Conservation (phyloP, 2,888 invertebrate species). For the Meiosimyza platycephala region DNA sequence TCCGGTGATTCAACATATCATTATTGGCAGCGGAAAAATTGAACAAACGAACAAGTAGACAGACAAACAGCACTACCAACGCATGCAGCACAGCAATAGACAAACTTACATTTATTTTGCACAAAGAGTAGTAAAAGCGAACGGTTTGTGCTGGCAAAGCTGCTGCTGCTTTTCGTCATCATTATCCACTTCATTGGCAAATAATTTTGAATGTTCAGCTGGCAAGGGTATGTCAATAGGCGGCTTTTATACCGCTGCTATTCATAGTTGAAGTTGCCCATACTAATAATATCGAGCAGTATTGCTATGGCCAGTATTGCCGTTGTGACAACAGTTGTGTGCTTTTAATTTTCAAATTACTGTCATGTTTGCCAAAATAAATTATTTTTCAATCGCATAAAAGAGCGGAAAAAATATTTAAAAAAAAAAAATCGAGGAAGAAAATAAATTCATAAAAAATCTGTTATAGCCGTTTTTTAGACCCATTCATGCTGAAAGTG, state of each 20-base stretch:
- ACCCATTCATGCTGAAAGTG: slow-evolving; percentile 1
- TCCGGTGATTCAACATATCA: slow-evolving; percentile 60
- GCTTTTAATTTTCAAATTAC: slow-evolving; percentile 43
- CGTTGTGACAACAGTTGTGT: slow-evolving; percentile 23
- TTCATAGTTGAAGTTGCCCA: too few relatives aligned
- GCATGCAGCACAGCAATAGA: background rate
- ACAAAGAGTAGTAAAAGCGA: slow-evolving; percentile 22
- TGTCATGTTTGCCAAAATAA: slow-evolving; percentile 43
- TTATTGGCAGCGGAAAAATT: slow-evolving; percentile 30
- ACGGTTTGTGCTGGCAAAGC: background rate
- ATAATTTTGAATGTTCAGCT: slow-evolving; percentile 14
- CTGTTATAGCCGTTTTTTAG: background rate
- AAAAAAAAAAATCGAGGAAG: background rate
- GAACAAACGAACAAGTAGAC: slow-evolving; percentile 20
- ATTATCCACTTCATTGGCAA: slow-evolving; percentile 28
- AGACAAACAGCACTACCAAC: background rate
- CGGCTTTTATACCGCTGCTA: too few relatives aligned
- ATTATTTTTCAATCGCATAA: slow-evolving; percentile 29
- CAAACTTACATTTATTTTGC: background rate
- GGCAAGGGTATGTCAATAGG: too few relatives aligned
- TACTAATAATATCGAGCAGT: too few relatives aligned
- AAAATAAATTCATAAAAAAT: background rate
- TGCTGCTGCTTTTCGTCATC: slow-evolving; percentile 9
- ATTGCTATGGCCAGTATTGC: slow-evolving; percentile 10
- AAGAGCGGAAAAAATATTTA: background rate